A percentile compares a stretch with the other conserved stretches of the same genome.
phyloP scores from a whole-genome alignment of 1,140 invertebrate genomes.

The Macrostomum lignano region DNA sequence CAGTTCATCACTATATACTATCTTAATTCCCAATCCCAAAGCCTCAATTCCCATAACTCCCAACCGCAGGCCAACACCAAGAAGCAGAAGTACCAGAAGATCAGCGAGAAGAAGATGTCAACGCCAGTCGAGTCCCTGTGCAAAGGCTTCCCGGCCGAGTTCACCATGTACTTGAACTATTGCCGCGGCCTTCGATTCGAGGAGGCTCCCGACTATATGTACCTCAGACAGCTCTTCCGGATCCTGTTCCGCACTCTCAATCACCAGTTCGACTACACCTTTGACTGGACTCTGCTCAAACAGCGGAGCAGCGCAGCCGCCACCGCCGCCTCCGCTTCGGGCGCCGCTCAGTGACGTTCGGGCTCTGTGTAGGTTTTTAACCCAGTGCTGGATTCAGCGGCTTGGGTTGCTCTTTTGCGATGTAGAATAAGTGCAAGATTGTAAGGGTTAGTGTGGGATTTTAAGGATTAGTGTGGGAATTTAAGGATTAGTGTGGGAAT shows the following conservation, averaged over 20 bases:
- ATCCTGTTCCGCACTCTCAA: slow-evolving; percentile 94
- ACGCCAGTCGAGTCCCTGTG: slow-evolving; percentile 71
- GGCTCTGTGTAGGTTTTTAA: no score
- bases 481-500: no score
- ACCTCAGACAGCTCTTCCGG: slow-evolving; percentile 74
- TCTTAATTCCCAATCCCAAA: no score
- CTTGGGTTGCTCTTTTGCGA: no score
- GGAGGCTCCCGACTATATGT: slow-evolving; percentile 89
- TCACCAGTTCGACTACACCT: slow-evolving; percentile 95
- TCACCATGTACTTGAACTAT: slow-evolving; percentile 92
- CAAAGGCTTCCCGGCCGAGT: slow-evolving; percentile 74
- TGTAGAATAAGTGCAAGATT: no score
- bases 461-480: no score
- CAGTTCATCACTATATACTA: no score
- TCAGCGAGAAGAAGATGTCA: slow-evolving; percentile 89
- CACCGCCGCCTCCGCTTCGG: no score
- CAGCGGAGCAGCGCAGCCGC: slow-evolving; percentile 1
- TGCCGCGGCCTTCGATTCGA: slow-evolving; percentile 75
- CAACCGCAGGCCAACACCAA: slow-evolving; percentile 73
- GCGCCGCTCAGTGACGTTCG: no score
- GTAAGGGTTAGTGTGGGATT: no score
- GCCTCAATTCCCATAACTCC: no score
- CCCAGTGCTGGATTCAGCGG: no score
- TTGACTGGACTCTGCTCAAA: slow-evolving; percentile 86
- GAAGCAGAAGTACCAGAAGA: slow-evolving; percentile 85